Evolutionary conservation across 2,797 vertebrate genomes (phyloP).

Genomic region (Pangasius djambal): DNA sequence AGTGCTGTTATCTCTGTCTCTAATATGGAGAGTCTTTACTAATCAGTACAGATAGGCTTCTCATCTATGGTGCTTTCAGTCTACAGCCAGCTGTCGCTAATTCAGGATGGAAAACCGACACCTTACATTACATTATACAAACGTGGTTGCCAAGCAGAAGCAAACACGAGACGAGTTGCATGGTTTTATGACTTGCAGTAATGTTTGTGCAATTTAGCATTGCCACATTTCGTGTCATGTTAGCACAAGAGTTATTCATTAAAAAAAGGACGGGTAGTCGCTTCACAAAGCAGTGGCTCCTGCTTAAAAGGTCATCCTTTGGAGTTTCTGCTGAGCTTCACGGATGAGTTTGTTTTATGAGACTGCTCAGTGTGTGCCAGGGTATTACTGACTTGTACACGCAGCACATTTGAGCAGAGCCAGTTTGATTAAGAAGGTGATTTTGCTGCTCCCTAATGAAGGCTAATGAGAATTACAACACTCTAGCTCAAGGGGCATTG

Average conservation of each 20-base stretch:
- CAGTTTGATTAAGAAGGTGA: constrained; percentile 56
- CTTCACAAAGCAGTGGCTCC: constrained; percentile 45
- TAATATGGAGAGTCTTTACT: constrained; percentile 62
- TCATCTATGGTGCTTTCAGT: not conserved
- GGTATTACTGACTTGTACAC: constrained; percentile 52
- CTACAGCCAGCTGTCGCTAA: constrained; percentile 82
- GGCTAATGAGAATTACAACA: constrained; percentile 61
- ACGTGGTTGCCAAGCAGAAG: constrained; percentile 74
- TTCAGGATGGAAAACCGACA: constrained; percentile 79
- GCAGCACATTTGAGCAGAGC: constrained; percentile 49
- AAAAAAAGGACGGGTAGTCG: constrained; percentile 42
- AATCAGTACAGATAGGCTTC: constrained; percentile 63
- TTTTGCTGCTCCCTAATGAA: constrained; percentile 58
- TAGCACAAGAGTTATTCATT: constrained; percentile 56
- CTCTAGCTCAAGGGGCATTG: constrained; percentile 54
- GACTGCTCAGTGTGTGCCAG: constrained; percentile 42
- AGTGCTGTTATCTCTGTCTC: constrained; percentile 62
- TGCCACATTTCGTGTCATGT: constrained; percentile 72
- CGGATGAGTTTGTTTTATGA: constrained; percentile 59
- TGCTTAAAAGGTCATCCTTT: constrained; percentile 45
- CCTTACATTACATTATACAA: constrained; percentile 79
- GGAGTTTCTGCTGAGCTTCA: constrained; percentile 51
- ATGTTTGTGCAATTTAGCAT: constrained; percentile 81
- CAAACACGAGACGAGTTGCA: constrained; percentile 78
- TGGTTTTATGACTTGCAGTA: constrained; percentile 78